Evolutionary conservation across 2,888 invertebrate species (phyloP).

Genomic region (Acanthosepion pharaonis): DNA sequence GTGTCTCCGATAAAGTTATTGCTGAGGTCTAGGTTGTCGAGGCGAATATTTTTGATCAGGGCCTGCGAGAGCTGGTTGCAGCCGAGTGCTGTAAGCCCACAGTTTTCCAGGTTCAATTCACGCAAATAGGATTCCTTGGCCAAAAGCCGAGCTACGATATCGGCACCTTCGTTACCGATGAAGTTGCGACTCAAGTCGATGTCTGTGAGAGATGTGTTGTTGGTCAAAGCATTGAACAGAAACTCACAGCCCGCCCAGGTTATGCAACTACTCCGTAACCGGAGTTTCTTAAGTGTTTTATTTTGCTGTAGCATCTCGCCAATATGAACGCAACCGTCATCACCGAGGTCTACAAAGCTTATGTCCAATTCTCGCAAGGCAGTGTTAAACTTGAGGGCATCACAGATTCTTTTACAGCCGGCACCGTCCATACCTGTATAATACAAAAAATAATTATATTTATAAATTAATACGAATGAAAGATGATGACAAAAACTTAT

Average conservation of each 20-base stretch:
- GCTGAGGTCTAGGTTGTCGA: slow-evolving; percentile 68
- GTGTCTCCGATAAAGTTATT: slow-evolving; percentile 69
- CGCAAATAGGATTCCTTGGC: slow-evolving; percentile 64
- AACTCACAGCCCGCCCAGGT: slow-evolving; percentile 67
- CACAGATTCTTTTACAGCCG: slow-evolving; percentile 62
- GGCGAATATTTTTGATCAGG: slow-evolving; percentile 64
- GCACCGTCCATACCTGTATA: slow-evolving; percentile 60
- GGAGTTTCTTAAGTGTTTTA: slow-evolving; percentile 64
- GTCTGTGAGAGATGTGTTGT: slow-evolving; percentile 64
- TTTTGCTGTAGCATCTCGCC: slow-evolving; percentile 66
- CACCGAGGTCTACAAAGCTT: slow-evolving; percentile 71
- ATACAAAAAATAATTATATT: background rate
- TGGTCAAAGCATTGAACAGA: slow-evolving; percentile 65
- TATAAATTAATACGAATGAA: background rate
- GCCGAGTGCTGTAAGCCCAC: slow-evolving; percentile 66
- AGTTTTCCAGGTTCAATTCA: slow-evolving; percentile 72
- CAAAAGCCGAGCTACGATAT: slow-evolving; percentile 66
- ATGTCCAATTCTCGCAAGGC: slow-evolving; percentile 69
- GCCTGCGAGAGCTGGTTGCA: slow-evolving; percentile 67
- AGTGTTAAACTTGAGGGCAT: slow-evolving; percentile 61
- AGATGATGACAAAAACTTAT: background rate
- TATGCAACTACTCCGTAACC: slow-evolving; percentile 68
- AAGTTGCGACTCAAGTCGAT: slow-evolving; percentile 71
- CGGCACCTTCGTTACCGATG: slow-evolving; percentile 66
- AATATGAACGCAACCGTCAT: slow-evolving; percentile 65